Percentiles rank a stretch among this genome's conserved stretches.
phyloP scores from a whole-genome alignment of 2,888 invertebrate species.

The Steromphala cineraria region DNA sequence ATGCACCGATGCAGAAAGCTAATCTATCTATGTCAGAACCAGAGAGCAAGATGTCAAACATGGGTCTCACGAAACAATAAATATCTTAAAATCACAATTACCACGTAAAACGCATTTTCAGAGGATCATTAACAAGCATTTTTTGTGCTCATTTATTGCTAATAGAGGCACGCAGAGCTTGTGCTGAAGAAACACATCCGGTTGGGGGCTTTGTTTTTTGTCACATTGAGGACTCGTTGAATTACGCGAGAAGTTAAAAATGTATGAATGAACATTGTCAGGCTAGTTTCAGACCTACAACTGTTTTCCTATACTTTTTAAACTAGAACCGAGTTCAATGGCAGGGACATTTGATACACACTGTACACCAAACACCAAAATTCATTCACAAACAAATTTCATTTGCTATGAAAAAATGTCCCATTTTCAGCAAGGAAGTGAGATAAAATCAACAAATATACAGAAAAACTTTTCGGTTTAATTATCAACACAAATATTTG shows the following conservation, averaged over 20 bases:
- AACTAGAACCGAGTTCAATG: not conserved
- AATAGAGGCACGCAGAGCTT: not conserved
- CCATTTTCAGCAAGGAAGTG: not conserved
- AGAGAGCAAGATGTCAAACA: not conserved
- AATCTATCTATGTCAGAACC: too few species aligned
- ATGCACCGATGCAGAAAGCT: too few species aligned
- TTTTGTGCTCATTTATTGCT: not conserved
- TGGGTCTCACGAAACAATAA: not conserved
- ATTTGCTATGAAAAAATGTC: not conserved
- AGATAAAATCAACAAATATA: conserved; percentile 16
- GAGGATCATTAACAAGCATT: not conserved
- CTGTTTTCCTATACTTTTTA: not conserved
- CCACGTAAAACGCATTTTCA: not conserved
- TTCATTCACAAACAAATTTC: conserved; percentile 17
- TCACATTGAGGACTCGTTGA: not conserved
- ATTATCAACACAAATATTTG: conserved; percentile 18
- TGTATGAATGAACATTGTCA: not conserved
- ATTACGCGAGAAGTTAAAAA: not conserved
- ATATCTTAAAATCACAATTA: not conserved
- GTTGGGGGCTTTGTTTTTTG: not conserved
- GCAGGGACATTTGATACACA: not conserved
- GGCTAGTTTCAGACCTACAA: not conserved
- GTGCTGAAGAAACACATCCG: not conserved
- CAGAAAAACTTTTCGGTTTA: conserved; percentile 1
- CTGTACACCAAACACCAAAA: not conserved